These are phyloP conservation scores for Rissa tridactyla DNA, from an alignment of 2,113 vertebrate species.

Conservation along the genomic window DNA sequence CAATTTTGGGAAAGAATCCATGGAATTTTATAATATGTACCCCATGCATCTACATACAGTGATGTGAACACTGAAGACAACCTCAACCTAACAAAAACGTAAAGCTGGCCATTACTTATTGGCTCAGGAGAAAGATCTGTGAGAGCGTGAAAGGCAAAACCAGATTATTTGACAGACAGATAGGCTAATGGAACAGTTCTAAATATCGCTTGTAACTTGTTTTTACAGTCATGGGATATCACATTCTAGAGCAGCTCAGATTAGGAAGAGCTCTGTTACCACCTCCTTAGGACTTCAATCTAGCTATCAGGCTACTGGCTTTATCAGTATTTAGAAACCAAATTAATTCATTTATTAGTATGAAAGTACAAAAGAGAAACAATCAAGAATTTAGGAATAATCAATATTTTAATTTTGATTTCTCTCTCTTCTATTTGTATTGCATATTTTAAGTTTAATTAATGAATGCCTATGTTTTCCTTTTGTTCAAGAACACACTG, in stretches of 20 bases:
- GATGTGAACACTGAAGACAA: neutral
- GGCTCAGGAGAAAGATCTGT: neutral
- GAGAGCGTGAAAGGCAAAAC: neutral
- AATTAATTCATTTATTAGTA: neutral
- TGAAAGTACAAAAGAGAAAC: neutral
- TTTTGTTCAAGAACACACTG: neutral
- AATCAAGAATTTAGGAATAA: neutral
- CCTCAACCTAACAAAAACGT: neutral
- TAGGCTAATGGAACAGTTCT: neutral
- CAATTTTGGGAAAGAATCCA: neutral
- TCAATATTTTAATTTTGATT: neutral
- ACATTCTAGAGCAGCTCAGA: neutral
- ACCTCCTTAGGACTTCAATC: neutral
- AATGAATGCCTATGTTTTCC: neutral
- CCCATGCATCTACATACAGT: neutral
- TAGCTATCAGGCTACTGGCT: neutral
- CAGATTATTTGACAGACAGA: neutral
- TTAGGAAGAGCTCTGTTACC: neutral
- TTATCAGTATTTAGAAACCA: neutral
- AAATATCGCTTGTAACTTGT: neutral
- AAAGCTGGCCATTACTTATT: neutral
- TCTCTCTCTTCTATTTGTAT: neutral
- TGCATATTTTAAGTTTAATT: neutral
- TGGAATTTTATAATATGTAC: neutral
- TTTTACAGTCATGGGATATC: neutral